Base-by-base conservation (phyloP, 2,888 invertebrate species). In the Anarsia innoxiella region DNA sequence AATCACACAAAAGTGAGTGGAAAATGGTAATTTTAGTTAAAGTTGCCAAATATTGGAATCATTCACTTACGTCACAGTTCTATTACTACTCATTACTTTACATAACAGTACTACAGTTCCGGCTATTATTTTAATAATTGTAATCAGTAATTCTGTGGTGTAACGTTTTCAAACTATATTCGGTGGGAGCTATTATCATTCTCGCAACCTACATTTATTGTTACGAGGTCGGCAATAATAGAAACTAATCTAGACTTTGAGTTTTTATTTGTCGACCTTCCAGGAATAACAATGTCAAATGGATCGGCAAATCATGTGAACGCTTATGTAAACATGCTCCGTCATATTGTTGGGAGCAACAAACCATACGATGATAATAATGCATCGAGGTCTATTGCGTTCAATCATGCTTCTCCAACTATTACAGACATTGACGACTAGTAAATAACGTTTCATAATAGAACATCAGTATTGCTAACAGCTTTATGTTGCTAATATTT, bases 71-170 rank as follows among this genome's bases (percentile, higher is more conserved):
- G 51, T 48, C 39, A 51, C 39, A 39, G 34, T 45, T 53, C 51
- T 50, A 51, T 52, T 56, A 25, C 37, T 30, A 34, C 30, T 35
- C 34, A 37, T 40, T 33, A 42, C 23, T 46, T 46, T 46, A 47
- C 36, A 35, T 48, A 48, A 50, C 42, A 37, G 31, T 30, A 40
- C 40, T 40, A 42, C 39, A 40, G 46, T 58, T 58, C 48, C 50
- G 41, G 51, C 52, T 46, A 56, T 63, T 63, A 66, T 59, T 62
- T 59, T 58, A 59, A 57, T 58, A 60, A 57, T 53, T 48, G 49
- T 49, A 55, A 46, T 48, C 31, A 41, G 39, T 41, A 12, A 12
- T 28, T 26, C 23, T 26, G 37, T 51, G 49, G 47, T 39, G 55
- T 43, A 55, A 56, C 42, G 37, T 27, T 40, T 44, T 32, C 38